A percentile compares a stretch with the other conserved stretches of the same genome.
Conservation (phyloP, 2,797 vertebrate genomes). For the Macroramphosus scolopax region DNA sequence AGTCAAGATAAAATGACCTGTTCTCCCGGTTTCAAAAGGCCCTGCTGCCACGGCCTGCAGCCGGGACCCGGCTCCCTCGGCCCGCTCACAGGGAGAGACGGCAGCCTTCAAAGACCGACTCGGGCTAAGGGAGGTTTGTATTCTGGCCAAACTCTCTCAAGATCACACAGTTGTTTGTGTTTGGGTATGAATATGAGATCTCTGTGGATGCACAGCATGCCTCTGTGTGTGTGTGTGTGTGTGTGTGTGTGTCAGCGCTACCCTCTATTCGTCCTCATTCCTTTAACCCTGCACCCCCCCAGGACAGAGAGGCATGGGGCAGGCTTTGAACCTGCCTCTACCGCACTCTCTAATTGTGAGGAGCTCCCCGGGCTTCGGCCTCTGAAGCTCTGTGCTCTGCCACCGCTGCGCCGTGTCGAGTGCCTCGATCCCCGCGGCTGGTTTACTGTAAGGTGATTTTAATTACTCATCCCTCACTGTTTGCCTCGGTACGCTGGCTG, state of each 20-base stretch:
- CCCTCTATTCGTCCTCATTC: conserved; percentile 41
- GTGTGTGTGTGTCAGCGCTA: conserved; percentile 8
- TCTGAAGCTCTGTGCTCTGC: conserved; percentile 33
- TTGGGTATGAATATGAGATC: conserved; percentile 35
- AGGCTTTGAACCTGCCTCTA: conserved; percentile 59
- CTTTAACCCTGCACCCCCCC: conserved; percentile 33
- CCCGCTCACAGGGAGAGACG: conserved; percentile 16
- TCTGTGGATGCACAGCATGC: conserved; percentile 27
- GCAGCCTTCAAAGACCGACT: conserved; percentile 53
- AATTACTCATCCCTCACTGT: conserved; percentile 48
- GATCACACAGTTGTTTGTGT: conserved; percentile 58
- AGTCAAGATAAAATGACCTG: conserved; percentile 22
- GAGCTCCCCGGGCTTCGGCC: conserved; percentile 23
- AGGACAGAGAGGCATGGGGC: conserved; percentile 43
- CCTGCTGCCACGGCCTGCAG: conserved; percentile 26
- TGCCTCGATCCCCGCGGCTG: conserved; percentile 31
- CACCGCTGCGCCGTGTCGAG: conserved; percentile 21
- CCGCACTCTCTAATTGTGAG: conserved; percentile 46
- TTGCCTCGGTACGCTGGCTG: conserved; percentile 10
- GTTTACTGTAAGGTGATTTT: conserved; percentile 58
- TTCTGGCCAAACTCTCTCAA: conserved; percentile 43
- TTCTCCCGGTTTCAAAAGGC: conserved; percentile 18
- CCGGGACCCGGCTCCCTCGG: conserved; percentile 31
- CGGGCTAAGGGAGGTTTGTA: conserved; percentile 19
- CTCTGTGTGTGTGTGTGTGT: conserved; percentile 6